Percentiles rank a stretch among this genome's conserved stretches.
Conservation (phyloP, 1,140 invertebrate genomes). For the Arion vulgaris region DNA sequence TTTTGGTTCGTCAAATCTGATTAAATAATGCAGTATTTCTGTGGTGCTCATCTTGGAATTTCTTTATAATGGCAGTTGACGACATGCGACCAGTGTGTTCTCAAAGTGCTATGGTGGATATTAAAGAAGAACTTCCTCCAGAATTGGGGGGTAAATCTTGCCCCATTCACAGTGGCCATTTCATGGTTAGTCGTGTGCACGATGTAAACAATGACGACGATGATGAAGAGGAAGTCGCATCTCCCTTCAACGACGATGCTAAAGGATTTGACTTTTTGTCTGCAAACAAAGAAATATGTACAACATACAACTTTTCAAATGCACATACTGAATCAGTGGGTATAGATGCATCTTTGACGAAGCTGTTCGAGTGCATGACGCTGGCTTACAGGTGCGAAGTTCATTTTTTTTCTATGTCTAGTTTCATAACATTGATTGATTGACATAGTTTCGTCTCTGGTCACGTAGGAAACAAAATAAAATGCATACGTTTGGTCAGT, state of each 20-base stretch:
- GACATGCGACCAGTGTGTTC: constrained; percentile 17
- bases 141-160: constrained; percentile 32
- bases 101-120: constrained; percentile 42
- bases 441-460: too few relatives aligned
- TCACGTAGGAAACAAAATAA: too few relatives aligned
- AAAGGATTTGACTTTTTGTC: constrained; percentile 68
- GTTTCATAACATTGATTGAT: background rate
- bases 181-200: constrained; percentile 95
- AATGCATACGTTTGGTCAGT: too few relatives aligned
- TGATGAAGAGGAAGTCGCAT: constrained; percentile 73
- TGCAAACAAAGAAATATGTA: constrained; percentile 72
- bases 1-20: background rate
- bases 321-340: constrained; percentile 77
- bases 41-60: background rate
- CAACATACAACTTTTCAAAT: constrained; percentile 69
- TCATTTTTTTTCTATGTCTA: too few relatives aligned
- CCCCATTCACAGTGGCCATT: constrained; percentile 94
- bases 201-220: constrained; percentile 90
- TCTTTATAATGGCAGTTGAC: constrained; percentile 44
- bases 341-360: constrained; percentile 94
- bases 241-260: constrained; percentile 41
- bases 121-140: constrained; percentile 37
- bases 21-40: background rate
- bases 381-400: constrained; percentile 90
- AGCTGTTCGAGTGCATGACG: constrained; percentile 96